Conservation (phyloP, 2,113 vertebrate genomes). For the Emberiza fucata region DNA sequence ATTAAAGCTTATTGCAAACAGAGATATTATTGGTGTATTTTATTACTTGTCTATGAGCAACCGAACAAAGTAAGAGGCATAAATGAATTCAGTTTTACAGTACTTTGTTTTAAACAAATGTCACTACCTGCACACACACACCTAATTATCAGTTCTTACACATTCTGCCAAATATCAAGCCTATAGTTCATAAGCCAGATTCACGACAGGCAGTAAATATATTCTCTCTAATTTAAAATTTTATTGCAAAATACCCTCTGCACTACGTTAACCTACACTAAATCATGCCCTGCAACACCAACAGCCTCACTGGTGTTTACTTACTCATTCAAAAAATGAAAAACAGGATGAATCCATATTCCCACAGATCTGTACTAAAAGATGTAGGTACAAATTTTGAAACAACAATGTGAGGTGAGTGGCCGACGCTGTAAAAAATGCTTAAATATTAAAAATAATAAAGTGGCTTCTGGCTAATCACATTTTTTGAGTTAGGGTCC, state of each 20-base stretch:
- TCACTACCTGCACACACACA: constrained; percentile 70
- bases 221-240: constrained; percentile 77
- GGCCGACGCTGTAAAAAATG: not conserved
- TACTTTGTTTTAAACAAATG: constrained; percentile 78
- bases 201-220: constrained; percentile 74
- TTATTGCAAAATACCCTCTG: constrained; percentile 77
- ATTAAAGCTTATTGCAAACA: constrained; percentile 78
- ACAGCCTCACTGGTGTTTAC: constrained; percentile 59
- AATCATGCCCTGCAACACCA: constrained; percentile 62
- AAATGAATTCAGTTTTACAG: constrained; percentile 76
- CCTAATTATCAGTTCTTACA: constrained; percentile 76
- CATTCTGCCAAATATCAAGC: constrained; percentile 76
- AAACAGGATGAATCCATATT: constrained; percentile 4
- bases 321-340: constrained; percentile 38
- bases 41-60: constrained; percentile 71
- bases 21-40: constrained; percentile 75
- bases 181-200: constrained; percentile 75
- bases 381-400: not conserved
- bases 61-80: constrained; percentile 71
- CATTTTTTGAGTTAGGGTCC: not conserved
- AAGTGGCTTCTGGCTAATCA: not conserved
- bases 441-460: not conserved
- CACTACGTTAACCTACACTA: constrained; percentile 71
- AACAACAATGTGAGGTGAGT: not conserved
- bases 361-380: not conserved